These are phyloP conservation scores for Hydrolagus colliei DNA, from an alignment of 2,797 vertebrate genomes.

Conservation along the genomic window DNA sequence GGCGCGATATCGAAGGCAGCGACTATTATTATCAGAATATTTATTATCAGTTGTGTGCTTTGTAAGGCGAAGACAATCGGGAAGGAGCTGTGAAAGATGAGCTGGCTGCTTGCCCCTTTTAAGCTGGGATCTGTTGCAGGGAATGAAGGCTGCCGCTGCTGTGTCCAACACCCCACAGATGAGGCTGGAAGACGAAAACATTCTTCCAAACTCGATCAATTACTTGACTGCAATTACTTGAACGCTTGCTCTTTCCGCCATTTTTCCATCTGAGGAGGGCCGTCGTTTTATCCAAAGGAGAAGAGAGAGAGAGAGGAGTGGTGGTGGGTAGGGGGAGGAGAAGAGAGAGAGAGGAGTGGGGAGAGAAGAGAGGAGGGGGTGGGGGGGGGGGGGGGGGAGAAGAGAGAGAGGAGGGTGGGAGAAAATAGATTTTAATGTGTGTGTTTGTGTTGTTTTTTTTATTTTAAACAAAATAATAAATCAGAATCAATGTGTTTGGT, in stretches of 20 bases:
- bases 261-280: conserved; percentile 12
- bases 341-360: no score
- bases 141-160: no score
- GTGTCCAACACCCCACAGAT: conserved; percentile 12
- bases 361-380: no score
- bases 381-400: no score
- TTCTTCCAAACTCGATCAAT: conserved; percentile 20
- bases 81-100: background rate
- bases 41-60: background rate
- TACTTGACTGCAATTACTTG: conserved; percentile 20
- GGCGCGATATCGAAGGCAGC: background rate
- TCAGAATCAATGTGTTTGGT: background rate
- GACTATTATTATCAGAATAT: background rate
- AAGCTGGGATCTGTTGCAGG: background rate
- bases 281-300: background rate
- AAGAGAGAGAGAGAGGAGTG: no score
- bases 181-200: conserved; percentile 21
- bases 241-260: background rate
- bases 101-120: background rate
- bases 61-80: background rate
- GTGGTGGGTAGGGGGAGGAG: no score
- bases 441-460: no score
- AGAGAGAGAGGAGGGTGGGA: no score
- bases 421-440: no score
- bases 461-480: background rate